phyloP scores from a whole-genome alignment of 2,888 invertebrate genomes.

The Leucania comma region DNA sequence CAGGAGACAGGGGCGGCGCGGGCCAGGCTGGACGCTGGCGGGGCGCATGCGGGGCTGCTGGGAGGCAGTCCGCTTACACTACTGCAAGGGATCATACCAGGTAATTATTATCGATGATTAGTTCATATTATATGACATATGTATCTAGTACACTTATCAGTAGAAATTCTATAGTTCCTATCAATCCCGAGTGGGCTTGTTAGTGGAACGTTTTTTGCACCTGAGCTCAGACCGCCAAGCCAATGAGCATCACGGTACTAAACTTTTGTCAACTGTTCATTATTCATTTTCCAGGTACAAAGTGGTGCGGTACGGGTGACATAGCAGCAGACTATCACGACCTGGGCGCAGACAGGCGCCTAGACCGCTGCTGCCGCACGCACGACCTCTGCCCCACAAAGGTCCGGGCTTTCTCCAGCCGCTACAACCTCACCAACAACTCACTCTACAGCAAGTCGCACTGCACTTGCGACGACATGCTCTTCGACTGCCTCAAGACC shows the following conservation, averaged over 20 bases:
- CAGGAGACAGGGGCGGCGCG: conserved; percentile 71
- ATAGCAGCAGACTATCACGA: conserved; percentile 96
- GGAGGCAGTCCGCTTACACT: conserved; percentile 93
- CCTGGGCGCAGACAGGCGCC: conserved; percentile 93
- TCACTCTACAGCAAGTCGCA: conserved; percentile 97
- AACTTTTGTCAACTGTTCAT: not conserved
- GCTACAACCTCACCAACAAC: conserved; percentile 96
- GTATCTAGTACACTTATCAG: no score
- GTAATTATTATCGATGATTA: conserved; percentile 81
- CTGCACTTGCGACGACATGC: conserved; percentile 96
- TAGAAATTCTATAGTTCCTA: no score
- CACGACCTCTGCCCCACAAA: conserved; percentile 98
- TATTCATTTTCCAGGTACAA: conserved; percentile 92
- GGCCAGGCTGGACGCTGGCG: conserved; percentile 81
- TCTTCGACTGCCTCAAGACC: conserved; percentile 95
- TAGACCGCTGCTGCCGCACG: conserved; percentile 96
- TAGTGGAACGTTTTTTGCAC: no score
- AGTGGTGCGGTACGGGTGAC: conserved; percentile 98
- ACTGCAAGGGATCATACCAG: conserved; percentile 95
- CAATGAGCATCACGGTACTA: not conserved
- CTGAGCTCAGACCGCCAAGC: no score
- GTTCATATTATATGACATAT: no score
- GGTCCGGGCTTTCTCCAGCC: conserved; percentile 92
- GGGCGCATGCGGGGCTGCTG: conserved; percentile 87
- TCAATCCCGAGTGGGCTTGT: no score